phyloP scores from a whole-genome alignment of 2,113 vertebrate species.

The Leuciscus idus region DNA sequence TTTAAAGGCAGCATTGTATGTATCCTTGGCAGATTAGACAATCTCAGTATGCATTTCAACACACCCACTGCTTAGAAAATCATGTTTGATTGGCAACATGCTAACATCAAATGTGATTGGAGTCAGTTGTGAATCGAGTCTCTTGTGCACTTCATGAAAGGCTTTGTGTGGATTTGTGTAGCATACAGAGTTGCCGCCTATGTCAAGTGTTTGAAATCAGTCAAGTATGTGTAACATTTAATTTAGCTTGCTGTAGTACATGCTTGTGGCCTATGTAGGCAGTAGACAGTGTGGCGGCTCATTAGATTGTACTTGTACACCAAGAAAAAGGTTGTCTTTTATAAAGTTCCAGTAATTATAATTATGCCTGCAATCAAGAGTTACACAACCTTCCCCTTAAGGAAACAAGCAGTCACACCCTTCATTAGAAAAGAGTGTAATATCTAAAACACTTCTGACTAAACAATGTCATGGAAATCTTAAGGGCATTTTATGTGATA shows the following conservation, averaged over 20 bases:
- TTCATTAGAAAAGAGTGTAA: not conserved
- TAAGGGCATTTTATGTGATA: not conserved
- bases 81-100: not conserved
- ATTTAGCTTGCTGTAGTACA: not conserved
- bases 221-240: slow-evolving; percentile 1
- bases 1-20: not conserved
- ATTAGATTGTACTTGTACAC: not conserved
- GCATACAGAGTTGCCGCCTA: not conserved
- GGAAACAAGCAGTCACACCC: not conserved
- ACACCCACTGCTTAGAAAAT: not conserved
- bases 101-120: not conserved
- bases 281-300: slow-evolving; percentile 3
- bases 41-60: not conserved
- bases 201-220: slow-evolving; percentile 18
- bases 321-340: not conserved
- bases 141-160: not conserved
- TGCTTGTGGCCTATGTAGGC: not conserved
- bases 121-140: not conserved
- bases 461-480: not conserved
- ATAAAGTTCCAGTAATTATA: not conserved
- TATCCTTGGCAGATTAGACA: not conserved
- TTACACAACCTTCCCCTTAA: not conserved
- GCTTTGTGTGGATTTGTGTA: not conserved
- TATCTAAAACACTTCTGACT: slow-evolving; percentile 10
- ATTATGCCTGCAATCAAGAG: slow-evolving; percentile 27